These are phyloP conservation scores for Acleris sparsana DNA, from an alignment of 2,888 invertebrate species.

Conservation along the genomic window DNA sequence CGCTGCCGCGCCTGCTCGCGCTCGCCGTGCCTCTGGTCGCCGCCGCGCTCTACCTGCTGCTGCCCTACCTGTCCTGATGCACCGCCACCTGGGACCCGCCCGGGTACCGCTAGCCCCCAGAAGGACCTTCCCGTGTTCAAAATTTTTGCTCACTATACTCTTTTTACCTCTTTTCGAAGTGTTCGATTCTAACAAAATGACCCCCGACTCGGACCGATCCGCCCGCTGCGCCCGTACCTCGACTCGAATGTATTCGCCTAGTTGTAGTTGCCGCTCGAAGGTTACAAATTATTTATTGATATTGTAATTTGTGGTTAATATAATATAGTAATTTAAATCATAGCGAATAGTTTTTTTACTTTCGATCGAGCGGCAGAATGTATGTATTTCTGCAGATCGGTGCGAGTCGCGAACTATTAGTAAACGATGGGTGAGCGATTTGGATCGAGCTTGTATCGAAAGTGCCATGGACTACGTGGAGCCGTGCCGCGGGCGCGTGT, in stretches of 20 bases:
- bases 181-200: slow-evolving; percentile 39
- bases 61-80: slow-evolving; percentile 85
- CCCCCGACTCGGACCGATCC: slow-evolving; percentile 42
- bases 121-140: slow-evolving; percentile 34
- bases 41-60: slow-evolving; percentile 82
- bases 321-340: slow-evolving; percentile 39
- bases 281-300: slow-evolving; percentile 56
- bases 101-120: slow-evolving; percentile 67
- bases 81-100: slow-evolving; percentile 84
- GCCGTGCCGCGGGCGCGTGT: slow-evolving; percentile 53
- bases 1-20: slow-evolving; percentile 80
- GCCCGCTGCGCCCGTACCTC: slow-evolving; percentile 47
- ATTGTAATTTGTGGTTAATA: slow-evolving; percentile 59
- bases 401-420: slow-evolving; percentile 38
- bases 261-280: slow-evolving; percentile 48
- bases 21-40: slow-evolving; percentile 83
- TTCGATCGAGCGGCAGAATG: slow-evolving; percentile 45
- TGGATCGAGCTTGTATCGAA: slow-evolving; percentile 51
- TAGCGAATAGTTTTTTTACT: slow-evolving; percentile 47
- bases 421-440: slow-evolving; percentile 22
- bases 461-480: slow-evolving; percentile 63
- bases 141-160: slow-evolving; percentile 49
- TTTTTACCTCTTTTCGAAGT: slow-evolving; percentile 40
- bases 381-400: slow-evolving; percentile 39
- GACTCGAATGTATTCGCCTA: slow-evolving; percentile 52